These are phyloP conservation scores for Sphaerodactylus townsendi DNA, from an alignment of 2,113 vertebrate genomes.

Conservation along the genomic window DNA sequence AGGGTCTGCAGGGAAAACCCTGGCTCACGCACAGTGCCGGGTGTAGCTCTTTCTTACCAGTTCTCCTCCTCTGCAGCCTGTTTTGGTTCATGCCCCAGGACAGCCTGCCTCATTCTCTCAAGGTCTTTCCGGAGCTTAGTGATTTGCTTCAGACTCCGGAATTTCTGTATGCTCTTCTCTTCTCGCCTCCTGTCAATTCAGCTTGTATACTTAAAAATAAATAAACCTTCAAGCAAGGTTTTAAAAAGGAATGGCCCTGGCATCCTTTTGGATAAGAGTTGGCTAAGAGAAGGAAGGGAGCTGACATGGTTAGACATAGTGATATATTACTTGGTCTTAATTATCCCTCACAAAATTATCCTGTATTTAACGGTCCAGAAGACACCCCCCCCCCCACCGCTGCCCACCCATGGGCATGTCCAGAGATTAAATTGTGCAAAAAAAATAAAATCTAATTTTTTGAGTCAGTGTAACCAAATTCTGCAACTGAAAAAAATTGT, in stretches of 20 bases:
- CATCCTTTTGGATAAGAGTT: background rate
- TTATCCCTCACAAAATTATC: too few species aligned
- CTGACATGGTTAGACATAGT: too few species aligned
- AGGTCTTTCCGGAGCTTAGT: slow-evolving; percentile 62
- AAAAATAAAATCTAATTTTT: background rate
- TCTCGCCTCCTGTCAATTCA: slow-evolving; percentile 67
- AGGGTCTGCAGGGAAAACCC: background rate
- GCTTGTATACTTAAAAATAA: background rate
- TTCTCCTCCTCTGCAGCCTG: slow-evolving; percentile 44
- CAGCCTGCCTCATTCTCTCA: slow-evolving; percentile 55
- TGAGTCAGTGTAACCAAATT: background rate
- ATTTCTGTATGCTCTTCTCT: slow-evolving; percentile 63
- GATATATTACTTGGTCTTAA: too few species aligned
- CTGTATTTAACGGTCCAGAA: too few species aligned
- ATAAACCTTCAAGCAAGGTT: too few species aligned
- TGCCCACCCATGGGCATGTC: too few species aligned
- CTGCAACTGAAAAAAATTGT: background rate
- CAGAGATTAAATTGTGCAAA: too few species aligned
- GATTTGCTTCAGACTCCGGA: slow-evolving; percentile 43
- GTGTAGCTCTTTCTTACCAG: slow-evolving; percentile 49
- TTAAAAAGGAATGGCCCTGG: background rate
- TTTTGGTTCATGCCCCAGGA: background rate
- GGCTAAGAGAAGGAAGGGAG: too few species aligned
- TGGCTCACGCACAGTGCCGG: background rate
- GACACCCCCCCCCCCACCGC: too few species aligned